phyloP scores from a whole-genome alignment of 2,797 vertebrate species.

The Pangasius krempfi region DNA sequence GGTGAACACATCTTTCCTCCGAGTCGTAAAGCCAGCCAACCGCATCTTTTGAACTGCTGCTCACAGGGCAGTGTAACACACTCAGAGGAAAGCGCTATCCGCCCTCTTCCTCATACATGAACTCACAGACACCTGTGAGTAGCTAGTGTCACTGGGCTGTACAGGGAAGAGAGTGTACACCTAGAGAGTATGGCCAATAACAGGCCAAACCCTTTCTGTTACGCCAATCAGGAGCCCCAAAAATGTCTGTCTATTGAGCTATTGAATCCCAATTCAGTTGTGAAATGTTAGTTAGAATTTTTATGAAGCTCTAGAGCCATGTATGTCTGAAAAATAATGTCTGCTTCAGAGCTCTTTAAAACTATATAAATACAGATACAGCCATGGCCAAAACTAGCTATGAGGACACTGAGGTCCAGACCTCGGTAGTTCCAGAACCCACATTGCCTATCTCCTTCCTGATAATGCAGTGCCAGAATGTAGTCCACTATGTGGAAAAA shows the following conservation, averaged over 20 bases:
- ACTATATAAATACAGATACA: not conserved
- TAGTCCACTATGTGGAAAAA: not conserved
- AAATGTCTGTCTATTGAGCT: not conserved
- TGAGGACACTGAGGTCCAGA: not conserved
- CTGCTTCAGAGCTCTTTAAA: not conserved
- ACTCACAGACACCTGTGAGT: not conserved
- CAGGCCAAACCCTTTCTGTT: not conserved
- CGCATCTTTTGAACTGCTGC: not conserved
- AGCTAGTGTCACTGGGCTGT: not conserved
- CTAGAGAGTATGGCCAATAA: not conserved
- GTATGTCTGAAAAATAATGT: not conserved
- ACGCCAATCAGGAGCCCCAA: not conserved
- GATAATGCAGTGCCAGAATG: not conserved
- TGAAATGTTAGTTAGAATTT: too few relatives aligned
- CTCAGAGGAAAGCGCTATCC: not conserved
- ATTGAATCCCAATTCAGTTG: not conserved
- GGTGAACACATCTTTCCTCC: not conserved
- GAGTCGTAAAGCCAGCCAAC: not conserved
- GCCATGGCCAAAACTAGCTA: not conserved
- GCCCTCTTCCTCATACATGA: not conserved
- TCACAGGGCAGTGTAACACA: not conserved
- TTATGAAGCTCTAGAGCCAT: not conserved
- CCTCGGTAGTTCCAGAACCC: not conserved
- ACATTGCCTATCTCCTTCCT: not conserved
- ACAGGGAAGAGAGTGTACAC: not conserved